These are phyloP conservation scores for Dilophus febrilis DNA, from an alignment of 2,888 invertebrate genomes.

Conservation along the genomic window DNA sequence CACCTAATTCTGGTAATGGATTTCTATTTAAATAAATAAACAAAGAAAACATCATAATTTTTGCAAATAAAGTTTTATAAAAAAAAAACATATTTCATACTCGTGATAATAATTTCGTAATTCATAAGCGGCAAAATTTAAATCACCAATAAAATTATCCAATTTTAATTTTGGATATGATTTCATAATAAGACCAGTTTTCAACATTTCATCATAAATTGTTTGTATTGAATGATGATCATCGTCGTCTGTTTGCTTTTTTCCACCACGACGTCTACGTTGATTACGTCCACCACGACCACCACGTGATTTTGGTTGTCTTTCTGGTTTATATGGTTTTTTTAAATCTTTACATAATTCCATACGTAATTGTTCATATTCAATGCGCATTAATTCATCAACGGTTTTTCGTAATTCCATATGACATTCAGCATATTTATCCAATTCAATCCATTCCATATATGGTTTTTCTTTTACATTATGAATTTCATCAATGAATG, in stretches of 20 bases:
- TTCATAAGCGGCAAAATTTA: conserved; percentile 36
- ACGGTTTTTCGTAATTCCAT: conserved; percentile 34
- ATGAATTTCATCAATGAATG: conserved; percentile 22
- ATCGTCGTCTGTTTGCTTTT: no score
- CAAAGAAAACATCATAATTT: no score
- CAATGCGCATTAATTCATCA: conserved; percentile 30
- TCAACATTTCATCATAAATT: conserved; percentile 44
- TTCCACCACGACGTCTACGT: conserved; percentile 21
- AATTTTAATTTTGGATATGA: conserved; percentile 36
- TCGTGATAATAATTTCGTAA: conserved; percentile 15
- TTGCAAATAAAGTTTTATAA: no score
- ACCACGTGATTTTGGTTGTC: conserved; percentile 14
- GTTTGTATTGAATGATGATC: conserved; percentile 41
- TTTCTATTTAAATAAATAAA: no score
- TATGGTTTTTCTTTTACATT: conserved; percentile 22
- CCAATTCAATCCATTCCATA: conserved; percentile 26
- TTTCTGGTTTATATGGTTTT: conserved; percentile 16
- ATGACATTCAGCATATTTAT: conserved; percentile 34
- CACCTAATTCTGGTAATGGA: conserved; percentile 34
- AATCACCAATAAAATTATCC: conserved; percentile 47
- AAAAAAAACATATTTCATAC: no score
- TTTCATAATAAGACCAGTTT: conserved; percentile 36
- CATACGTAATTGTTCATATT: conserved; percentile 26
- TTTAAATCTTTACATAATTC: conserved; percentile 26
- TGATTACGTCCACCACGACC: conserved; percentile 22